phyloP scores from a whole-genome alignment of 23 tunicate genomes.

The Diplosoma virens region DNA sequence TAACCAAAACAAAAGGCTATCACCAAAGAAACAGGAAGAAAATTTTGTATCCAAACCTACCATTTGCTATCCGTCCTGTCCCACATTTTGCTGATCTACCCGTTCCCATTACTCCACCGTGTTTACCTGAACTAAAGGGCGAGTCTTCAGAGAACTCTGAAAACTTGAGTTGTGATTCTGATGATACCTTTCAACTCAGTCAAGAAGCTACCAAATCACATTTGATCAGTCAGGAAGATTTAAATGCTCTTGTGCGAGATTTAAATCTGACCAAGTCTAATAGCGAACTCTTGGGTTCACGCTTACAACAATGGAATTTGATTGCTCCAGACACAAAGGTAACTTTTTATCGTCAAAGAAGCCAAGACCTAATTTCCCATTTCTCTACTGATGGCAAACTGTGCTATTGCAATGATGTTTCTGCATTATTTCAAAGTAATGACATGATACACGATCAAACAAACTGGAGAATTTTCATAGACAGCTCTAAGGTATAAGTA shows the following conservation, averaged over 20 bases:
- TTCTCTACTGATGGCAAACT: slow-evolving; percentile 23
- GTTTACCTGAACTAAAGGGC: no score
- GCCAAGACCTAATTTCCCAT: slow-evolving; percentile 16
- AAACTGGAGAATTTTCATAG: slow-evolving; percentile 17
- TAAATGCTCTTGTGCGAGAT: slow-evolving; percentile 28
- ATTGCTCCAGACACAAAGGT: slow-evolving; percentile 11
- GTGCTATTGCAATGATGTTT: slow-evolving; percentile 26
- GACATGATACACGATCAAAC: slow-evolving; percentile 13
- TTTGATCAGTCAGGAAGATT: slow-evolving; percentile 31
- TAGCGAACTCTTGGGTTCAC: slow-evolving; percentile 30
- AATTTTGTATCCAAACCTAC: no score
- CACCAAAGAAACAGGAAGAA: no score
- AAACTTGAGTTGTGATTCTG: slow-evolving; percentile 10
- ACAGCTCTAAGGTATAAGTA: slow-evolving; percentile 12
- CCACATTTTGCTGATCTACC: no score
- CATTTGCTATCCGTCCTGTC: no score
- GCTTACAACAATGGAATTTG: slow-evolving; percentile 38
- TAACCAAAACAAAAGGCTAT: no score
- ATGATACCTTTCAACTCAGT: slow-evolving; percentile 3
- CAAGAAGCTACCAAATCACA: slow-evolving; percentile 20
- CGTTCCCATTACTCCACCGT: no score
- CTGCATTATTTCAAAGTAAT: slow-evolving; percentile 21
- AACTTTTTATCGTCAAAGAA: slow-evolving; percentile 27
- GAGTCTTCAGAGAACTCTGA: no score
- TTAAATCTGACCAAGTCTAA: slow-evolving; percentile 17